Percentiles rank a stretch among this genome's conserved stretches.
These are phyloP conservation scores for Rhinichthys klamathensis DNA, from an alignment of 2,113 vertebrate species.

Conservation along the genomic window DNA sequence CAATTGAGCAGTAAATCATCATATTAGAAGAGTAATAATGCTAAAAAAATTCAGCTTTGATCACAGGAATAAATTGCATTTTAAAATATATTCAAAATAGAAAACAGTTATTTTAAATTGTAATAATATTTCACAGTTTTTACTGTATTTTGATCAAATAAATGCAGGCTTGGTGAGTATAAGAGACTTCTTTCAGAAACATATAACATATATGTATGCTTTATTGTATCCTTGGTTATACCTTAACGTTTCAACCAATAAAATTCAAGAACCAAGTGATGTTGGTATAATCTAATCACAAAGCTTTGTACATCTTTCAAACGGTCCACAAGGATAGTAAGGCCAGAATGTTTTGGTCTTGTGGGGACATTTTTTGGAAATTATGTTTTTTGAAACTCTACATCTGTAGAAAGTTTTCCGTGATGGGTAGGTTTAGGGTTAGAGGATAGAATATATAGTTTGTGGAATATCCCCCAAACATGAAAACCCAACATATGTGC, in stretches of 20 bases:
- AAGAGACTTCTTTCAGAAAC: no score
- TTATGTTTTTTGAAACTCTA: background rate
- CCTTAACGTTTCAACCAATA: background rate
- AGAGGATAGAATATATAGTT: background rate
- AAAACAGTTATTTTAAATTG: no score
- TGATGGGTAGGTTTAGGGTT: background rate
- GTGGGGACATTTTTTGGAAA: background rate
- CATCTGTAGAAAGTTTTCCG: background rate
- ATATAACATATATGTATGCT: background rate
- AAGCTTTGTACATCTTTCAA: background rate
- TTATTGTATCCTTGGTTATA: background rate
- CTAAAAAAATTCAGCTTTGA: no score
- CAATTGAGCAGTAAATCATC: no score
- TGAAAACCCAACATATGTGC: background rate
- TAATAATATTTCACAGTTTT: no score
- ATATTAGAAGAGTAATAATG: no score
- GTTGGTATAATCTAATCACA: background rate
- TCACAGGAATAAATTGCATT: no score
- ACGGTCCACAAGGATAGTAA: background rate
- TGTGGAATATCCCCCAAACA: background rate
- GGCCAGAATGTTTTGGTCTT: background rate
- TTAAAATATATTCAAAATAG: no score
- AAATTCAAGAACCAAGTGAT: background rate
- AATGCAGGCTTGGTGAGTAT: background rate
- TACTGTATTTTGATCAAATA: no score